These are phyloP conservation scores for Brachyptera putata DNA, from an alignment of 2,888 invertebrate genomes.

Conservation along the genomic window DNA sequence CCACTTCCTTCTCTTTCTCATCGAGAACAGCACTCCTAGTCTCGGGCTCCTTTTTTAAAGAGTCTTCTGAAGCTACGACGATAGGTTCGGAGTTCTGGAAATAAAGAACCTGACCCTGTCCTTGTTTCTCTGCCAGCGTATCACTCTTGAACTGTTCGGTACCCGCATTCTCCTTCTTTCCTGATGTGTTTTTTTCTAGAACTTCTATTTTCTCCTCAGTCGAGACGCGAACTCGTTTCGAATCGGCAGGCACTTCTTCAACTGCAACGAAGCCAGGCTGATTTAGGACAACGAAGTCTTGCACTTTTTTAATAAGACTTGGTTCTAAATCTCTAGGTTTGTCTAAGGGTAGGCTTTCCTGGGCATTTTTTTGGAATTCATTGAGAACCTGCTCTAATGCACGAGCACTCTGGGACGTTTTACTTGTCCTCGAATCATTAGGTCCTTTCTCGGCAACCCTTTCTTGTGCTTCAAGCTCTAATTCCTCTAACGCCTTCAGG, in stretches of 20 bases:
- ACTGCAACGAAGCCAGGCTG: constrained; percentile 12
- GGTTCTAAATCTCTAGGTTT: background rate
- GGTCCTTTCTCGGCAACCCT: background rate
- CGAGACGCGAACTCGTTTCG: background rate
- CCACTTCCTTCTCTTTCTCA: background rate
- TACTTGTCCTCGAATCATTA: background rate
- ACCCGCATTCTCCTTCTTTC: background rate
- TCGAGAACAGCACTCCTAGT: background rate
- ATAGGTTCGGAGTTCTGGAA: constrained; percentile 8
- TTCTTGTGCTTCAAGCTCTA: constrained; percentile 57
- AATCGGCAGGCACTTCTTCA: constrained; percentile 10
- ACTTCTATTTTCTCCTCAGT: background rate
- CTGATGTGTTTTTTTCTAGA: background rate
- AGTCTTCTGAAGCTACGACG: constrained; percentile 28
- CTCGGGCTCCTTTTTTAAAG: constrained; percentile 11
- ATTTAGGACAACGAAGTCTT: constrained; percentile 3
- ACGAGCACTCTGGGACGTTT: constrained; percentile 8
- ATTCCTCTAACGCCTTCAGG: constrained; percentile 68
- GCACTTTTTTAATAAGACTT: background rate
- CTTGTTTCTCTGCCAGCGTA: constrained; percentile 12
- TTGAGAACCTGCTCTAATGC: constrained; percentile 10
- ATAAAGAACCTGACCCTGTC: background rate
- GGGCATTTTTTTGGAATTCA: constrained; percentile 8
- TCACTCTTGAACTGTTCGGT: constrained; percentile 14
- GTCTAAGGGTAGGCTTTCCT: background rate